These are phyloP conservation scores for Synchiropus splendidus DNA, from an alignment of 2,113 vertebrate genomes.

Conservation along the genomic window DNA sequence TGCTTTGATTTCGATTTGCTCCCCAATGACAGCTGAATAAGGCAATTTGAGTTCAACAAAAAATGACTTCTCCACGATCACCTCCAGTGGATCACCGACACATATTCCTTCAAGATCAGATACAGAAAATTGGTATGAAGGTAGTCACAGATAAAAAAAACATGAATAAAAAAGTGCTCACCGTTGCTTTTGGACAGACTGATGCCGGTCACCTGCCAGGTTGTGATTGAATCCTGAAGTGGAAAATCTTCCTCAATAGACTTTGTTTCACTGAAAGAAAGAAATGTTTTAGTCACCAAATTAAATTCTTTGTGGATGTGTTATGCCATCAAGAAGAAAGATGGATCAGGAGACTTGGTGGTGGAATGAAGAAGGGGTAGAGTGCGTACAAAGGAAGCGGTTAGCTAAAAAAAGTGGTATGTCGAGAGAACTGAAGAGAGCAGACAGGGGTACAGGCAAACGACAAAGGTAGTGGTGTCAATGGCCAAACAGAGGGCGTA, in stretches of 20 bases:
- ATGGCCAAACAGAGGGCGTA: too few relatives aligned
- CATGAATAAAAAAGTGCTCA: conserved; percentile 7
- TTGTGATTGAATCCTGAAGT: conserved; percentile 82
- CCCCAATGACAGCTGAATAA: conserved; percentile 60
- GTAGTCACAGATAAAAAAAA: not conserved
- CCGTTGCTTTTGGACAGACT: conserved; percentile 67
- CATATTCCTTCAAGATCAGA: conserved; percentile 71
- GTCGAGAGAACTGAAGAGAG: too few relatives aligned
- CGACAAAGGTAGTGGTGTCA: too few relatives aligned
- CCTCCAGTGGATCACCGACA: conserved; percentile 72
- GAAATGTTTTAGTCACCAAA: not conserved
- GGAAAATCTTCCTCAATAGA: conserved; percentile 2
- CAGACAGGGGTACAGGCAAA: too few relatives aligned
- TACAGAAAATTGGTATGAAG: not conserved
- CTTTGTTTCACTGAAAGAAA: conserved; percentile 33
- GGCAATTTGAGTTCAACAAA: conserved; percentile 75
- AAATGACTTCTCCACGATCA: conserved; percentile 72
- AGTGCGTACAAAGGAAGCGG: too few relatives aligned
- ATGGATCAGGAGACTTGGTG: too few relatives aligned
- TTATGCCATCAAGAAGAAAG: too few relatives aligned
- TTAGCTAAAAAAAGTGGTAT: too few relatives aligned
- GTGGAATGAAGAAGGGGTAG: too few relatives aligned
- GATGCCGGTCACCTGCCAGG: conserved; percentile 80
- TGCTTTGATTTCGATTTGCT: conserved; percentile 65
- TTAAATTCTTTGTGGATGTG: too few relatives aligned